Base-by-base conservation (phyloP, 2,113 vertebrate species). In the Periophthalmodon schlosseri region DNA sequence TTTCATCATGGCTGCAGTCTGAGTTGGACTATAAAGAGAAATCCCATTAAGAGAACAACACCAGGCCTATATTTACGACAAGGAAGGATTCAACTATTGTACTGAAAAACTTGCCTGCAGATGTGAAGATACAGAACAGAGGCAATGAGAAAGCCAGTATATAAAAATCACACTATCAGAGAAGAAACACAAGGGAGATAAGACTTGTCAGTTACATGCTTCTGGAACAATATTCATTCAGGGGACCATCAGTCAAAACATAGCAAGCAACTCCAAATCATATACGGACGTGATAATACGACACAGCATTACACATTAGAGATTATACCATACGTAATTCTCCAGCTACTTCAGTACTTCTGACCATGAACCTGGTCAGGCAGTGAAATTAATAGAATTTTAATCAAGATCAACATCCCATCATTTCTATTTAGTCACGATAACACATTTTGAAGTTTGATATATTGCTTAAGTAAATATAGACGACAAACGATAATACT, bases 71-170 rank as follows among this genome's bases (percentile, higher is more conserved):
- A 68, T 81, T 73, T 85, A 24, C 52, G 15, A 54, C 76, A 73
- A 78, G 23, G 75, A 75, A 75, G 78, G 64, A 73, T 68, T 33
- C 44, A 68, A 76, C 68, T 73, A 65, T 69, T 73, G 72, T 64
- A 70, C 78, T 71, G 81, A 74, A 84, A 85, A 85, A 77, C 73
- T 67, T 69, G 83, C 86, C 79, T 81, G 83, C 80, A 77, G 84
- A 80, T 73, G 79, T 84, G 70, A 84, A 80, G 79, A 81, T 84
- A 81, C 80, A 75, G 60, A 67, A 49, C 16, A 4, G 75, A 61
- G 69, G 54, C 70, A 75, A 68, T 74, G 60, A 80, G 39, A 77
- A 78, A 69, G 77, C 36, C 56, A 2, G 57, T 44, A 7, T 44
- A 69, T 54, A 70, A 63, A 39, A 54, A 67, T 57, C 67, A 61